phyloP scores from a whole-genome alignment of 2,113 vertebrate genomes.

The Erythrocebus patas region DNA sequence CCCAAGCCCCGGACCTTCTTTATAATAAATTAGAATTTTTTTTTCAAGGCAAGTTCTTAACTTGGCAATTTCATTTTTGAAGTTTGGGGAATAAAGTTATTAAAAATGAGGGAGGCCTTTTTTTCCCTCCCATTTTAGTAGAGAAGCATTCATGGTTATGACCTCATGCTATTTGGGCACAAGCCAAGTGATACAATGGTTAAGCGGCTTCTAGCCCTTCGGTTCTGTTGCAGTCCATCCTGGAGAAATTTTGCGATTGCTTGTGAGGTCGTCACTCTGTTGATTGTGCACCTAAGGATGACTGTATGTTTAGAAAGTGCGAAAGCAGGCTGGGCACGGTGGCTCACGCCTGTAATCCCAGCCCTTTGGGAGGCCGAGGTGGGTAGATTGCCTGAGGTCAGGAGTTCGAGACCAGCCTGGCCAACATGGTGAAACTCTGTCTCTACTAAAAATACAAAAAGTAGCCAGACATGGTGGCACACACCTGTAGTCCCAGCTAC shows the following conservation, averaged over 20 bases:
- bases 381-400: too few relatives aligned
- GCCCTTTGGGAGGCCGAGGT: too few relatives aligned
- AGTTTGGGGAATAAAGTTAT: constrained; percentile 75
- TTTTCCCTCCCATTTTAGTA: constrained; percentile 32
- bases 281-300: not conserved
- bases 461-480: too few relatives aligned
- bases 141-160: not conserved
- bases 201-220: not conserved
- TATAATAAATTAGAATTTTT: constrained; percentile 64
- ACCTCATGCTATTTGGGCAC: not conserved
- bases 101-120: constrained; percentile 43
- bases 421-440: too few relatives aligned
- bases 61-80: constrained; percentile 66
- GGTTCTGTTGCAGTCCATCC: not conserved
- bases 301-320: not conserved
- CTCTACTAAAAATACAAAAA: too few relatives aligned
- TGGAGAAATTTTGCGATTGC: not conserved
- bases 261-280: not conserved
- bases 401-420: too few relatives aligned
- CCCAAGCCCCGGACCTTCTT: constrained; percentile 67
- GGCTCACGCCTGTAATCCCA: too few relatives aligned
- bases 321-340: not conserved
- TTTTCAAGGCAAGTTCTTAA: constrained; percentile 35
- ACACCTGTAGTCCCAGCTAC: too few relatives aligned
- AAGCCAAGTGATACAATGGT: not conserved